A percentile compares a stretch with the other conserved stretches of the same genome.
Evolutionary conservation across 2,797 vertebrate genomes (phyloP).

Genomic region (Varecia variegata): DNA sequence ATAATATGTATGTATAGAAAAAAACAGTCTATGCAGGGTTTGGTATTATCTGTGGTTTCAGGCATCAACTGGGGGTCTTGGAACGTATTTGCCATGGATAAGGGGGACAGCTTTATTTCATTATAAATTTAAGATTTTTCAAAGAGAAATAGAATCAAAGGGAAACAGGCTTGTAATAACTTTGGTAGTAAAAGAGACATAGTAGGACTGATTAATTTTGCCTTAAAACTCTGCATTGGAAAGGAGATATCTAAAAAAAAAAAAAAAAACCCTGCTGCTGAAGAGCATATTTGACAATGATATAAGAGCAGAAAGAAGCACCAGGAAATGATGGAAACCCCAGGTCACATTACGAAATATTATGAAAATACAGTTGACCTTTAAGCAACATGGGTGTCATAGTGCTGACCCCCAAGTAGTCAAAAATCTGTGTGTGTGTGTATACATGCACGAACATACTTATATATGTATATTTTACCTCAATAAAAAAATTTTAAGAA

Average conservation of each 20-base stretch:
- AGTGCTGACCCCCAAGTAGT: background rate
- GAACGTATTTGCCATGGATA: background rate
- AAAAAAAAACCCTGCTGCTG: background rate
- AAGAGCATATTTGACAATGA: background rate
- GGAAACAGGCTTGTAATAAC: background rate
- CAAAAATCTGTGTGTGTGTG: background rate
- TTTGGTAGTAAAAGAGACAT: background rate
- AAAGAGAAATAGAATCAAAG: slow-evolving; percentile 19
- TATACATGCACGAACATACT: too few species aligned
- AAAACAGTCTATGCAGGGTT: background rate
- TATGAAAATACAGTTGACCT: slow-evolving; percentile 30
- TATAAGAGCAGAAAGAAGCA: slow-evolving; percentile 52
- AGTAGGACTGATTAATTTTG: background rate
- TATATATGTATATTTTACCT: background rate
- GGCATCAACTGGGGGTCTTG: background rate
- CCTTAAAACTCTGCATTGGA: rapidly evolving
- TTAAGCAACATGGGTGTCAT: background rate
- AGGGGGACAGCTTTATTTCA: background rate
- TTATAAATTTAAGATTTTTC: slow-evolving; percentile 5
- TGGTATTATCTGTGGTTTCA: background rate
- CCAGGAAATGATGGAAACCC: background rate
- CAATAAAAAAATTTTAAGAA: background rate
- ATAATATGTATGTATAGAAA: background rate
- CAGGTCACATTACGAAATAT: background rate
- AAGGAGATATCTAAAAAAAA: background rate